Base-by-base conservation (phyloP, 2,888 invertebrate genomes). In the Hyposoter dolosus region DNA sequence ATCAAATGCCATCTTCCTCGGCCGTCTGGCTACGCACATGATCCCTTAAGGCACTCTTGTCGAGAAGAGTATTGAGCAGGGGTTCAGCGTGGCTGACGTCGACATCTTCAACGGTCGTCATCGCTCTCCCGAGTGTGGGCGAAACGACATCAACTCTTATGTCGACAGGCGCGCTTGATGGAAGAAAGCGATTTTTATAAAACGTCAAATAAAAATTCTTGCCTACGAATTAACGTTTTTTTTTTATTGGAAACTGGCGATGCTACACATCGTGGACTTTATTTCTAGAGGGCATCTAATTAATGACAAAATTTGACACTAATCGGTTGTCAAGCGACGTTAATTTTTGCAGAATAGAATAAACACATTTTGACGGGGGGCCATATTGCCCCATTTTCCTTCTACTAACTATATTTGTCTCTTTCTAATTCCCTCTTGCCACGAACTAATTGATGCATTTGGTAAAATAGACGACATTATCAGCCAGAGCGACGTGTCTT, bases 361-460 rank as follows among this genome's bases (percentile, higher is more conserved):
- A 0, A n/a, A 19, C 7, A 50, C 6, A 50, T 19, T 23, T 23
- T 19, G 10, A 19, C 35, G 5, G 23, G 53, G 10, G 56, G 3
- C 56, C 56, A 56, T 56, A 19, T 56, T 56, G 56, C 23, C 56
- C 56, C 56, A 9, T 23, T 23, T 10, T 0, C 23, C 23, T 56
- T 10, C 10, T 23, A 12, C 56, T 4, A 23, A 9, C 56, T 60
- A 28, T 60, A 28, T 60, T 15, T 12, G 15, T 3, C 23, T 1
- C 12, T 56, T 28, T 23, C 56, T 28, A 10, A 28, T 28, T 28
- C 28, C 1, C 60, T 60, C 28, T 28, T 3, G 28, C 60, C 60
- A 60, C 60, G 15, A 60, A 60, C 28, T 60, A 60, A 60, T 60
- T 28, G 28, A 28, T 60, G 60, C 12, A 60, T 60, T 60, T 60